phyloP scores from a whole-genome alignment of 2,888 invertebrate genomes.

The Plagodis pulveraria region DNA sequence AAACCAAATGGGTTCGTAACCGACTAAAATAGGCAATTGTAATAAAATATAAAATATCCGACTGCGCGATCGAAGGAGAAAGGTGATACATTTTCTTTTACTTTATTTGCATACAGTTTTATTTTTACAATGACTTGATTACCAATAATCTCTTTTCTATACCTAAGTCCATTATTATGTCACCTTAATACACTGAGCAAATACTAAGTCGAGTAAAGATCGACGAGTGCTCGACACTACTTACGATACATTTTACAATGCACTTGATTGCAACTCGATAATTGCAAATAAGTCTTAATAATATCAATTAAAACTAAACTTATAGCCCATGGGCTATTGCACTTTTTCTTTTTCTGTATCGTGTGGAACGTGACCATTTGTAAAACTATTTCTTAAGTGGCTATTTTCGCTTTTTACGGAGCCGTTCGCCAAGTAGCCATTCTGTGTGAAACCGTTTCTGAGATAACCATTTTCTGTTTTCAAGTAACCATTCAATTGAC shows the following conservation, averaged over 20 bases:
- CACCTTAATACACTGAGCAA: too few species aligned
- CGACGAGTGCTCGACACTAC: too few species aligned
- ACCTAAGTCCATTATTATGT: too few species aligned
- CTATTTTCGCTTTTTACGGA: constrained; percentile 30
- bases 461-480: constrained; percentile 41
- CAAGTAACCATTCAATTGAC: constrained; percentile 37
- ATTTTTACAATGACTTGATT: too few species aligned
- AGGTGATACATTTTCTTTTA: neutral
- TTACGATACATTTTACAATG: too few species aligned
- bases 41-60: neutral
- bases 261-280: neutral
- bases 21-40: constrained; percentile 12
- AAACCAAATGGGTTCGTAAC: too few species aligned
- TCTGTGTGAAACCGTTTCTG: constrained; percentile 11
- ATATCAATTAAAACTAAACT: constrained; percentile 4
- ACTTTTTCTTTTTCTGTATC: constrained; percentile 67
- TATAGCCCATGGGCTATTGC: constrained; percentile 53
- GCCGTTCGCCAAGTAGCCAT: constrained; percentile 36
- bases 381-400: constrained; percentile 53
- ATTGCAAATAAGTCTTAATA: constrained; percentile 1
- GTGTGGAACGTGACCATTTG: constrained; percentile 52
- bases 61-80: neutral
- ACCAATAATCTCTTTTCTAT: too few species aligned
- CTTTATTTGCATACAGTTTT: neutral
- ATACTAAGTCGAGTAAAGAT: too few species aligned